Conservation (phyloP, 2,113 vertebrate species). For the Psammodynastes pulverulentus region DNA sequence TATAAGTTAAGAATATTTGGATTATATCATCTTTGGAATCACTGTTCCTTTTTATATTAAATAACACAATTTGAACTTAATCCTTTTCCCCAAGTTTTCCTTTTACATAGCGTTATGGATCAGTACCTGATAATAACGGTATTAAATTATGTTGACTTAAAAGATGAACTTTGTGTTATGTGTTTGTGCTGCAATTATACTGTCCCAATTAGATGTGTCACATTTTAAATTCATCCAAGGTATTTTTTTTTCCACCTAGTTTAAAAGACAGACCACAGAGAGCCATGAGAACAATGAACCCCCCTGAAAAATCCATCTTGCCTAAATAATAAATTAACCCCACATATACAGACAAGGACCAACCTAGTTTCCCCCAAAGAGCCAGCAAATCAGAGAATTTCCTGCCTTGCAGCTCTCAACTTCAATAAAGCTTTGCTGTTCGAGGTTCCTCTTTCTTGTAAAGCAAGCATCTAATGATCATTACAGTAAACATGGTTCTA, state of each 20-base stretch:
- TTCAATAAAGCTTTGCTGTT: background rate
- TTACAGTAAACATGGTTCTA: background rate
- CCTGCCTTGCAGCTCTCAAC: background rate
- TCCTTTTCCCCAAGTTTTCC: too few relatives aligned
- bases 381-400: background rate
- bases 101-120: background rate
- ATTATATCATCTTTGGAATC: background rate
- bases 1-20: background rate
- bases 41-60: background rate
- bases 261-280: too few relatives aligned
- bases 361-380: background rate
- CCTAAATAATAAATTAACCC: background rate
- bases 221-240: background rate
- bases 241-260: background rate
- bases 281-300: background rate
- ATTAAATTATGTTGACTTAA: background rate
- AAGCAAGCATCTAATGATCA: background rate
- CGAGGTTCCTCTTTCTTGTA: background rate
- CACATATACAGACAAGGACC: background rate
- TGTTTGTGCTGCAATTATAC: background rate
- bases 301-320: background rate
- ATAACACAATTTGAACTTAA: background rate
- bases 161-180: background rate
- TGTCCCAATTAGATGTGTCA: background rate
- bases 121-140: too few relatives aligned